Percentiles rank a stretch among this genome's conserved stretches.
phyloP scores from a whole-genome alignment of 2,797 vertebrate genomes.

The Spinus olivaceus region DNA sequence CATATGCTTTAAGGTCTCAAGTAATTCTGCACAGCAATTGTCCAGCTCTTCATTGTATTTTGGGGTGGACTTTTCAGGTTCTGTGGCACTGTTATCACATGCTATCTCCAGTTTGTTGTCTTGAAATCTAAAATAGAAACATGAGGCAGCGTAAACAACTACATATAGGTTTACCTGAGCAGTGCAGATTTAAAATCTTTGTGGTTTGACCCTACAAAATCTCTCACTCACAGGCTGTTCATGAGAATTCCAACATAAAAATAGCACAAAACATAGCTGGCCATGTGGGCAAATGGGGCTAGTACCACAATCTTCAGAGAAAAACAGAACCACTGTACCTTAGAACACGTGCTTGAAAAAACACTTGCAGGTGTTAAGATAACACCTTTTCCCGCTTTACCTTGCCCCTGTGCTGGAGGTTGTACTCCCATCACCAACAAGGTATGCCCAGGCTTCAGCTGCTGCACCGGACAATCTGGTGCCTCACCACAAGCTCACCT shows the following conservation, averaged over 20 bases:
- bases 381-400: not conserved
- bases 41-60: conserved; percentile 76
- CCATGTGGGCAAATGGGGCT: not conserved
- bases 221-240: not conserved
- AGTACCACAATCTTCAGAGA: not conserved
- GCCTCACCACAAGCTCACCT: not conserved
- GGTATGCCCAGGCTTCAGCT: not conserved
- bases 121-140: conserved; percentile 66
- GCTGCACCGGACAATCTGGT: not conserved
- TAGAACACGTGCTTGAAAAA: not conserved
- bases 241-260: not conserved
- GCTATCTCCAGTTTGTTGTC: conserved; percentile 59
- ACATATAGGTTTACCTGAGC: not conserved
- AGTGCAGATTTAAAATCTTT: not conserved
- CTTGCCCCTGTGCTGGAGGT: not conserved
- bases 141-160: not conserved
- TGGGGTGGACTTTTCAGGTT: not conserved
- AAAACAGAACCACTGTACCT: not conserved
- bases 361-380: not conserved
- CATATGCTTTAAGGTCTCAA: conserved; percentile 80
- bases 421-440: not conserved
- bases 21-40: conserved; percentile 77
- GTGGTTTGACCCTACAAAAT: not conserved
- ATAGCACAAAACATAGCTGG: not conserved
- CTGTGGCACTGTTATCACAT: not conserved